Evolutionary conservation across 2,113 vertebrate species (phyloP).

Genomic region (Tragelaphus strepsiceros): DNA sequence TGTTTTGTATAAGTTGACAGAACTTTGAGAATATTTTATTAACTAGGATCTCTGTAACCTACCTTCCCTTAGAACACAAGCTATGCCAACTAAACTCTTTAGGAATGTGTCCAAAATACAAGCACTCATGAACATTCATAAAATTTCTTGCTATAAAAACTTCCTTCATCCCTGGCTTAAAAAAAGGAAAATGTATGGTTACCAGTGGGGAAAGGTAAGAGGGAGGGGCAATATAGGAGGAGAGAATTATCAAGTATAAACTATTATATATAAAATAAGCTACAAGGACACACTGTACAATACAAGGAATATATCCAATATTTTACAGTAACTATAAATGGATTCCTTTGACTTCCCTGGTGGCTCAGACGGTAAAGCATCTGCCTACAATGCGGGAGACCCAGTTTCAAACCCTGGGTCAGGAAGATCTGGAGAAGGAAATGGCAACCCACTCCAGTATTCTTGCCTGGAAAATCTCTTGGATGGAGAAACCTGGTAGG

Average conservation of each 20-base stretch:
- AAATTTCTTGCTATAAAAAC: conserved; percentile 37
- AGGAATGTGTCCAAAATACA: conserved; percentile 25
- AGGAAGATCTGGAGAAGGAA: no score
- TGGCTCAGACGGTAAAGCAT: no score
- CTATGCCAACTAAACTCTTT: not conserved
- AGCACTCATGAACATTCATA: not conserved
- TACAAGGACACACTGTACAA: not conserved
- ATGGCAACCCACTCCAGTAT: no score
- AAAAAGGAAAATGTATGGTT: not conserved
- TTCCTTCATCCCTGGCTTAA: conserved; percentile 8
- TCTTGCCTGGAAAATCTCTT: no score
- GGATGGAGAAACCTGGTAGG: no score
- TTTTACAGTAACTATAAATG: not conserved
- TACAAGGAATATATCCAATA: not conserved
- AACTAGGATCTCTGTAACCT: not conserved
- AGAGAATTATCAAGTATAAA: not conserved
- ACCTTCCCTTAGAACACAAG: conserved; percentile 8
- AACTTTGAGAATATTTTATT: conserved; percentile 7
- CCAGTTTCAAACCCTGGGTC: no score
- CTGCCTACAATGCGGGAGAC: no score
- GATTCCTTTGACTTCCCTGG: not conserved
- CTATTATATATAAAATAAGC: not conserved
- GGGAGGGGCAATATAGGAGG: not conserved
- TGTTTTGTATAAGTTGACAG: not conserved
- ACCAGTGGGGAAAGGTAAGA: not conserved